Base-by-base conservation (phyloP, 1,140 invertebrate species). In the Ceratina calcarata region DNA sequence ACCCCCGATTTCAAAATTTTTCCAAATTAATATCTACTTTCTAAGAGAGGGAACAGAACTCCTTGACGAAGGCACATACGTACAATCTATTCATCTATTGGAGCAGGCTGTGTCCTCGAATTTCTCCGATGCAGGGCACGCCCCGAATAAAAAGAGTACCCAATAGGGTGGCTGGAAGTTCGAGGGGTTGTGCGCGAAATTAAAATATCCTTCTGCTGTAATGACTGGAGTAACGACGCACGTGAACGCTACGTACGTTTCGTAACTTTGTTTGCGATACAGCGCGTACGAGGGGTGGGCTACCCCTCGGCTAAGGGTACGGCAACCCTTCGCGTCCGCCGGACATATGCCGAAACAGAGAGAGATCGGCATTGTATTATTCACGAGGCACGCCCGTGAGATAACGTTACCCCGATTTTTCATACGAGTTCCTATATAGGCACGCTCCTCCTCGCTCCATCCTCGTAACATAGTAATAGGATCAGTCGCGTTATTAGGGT, bases 341-440 rank as follows among this genome's bases (percentile, higher is more conserved):
- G 79, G 84, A 89, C 88, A 89, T 89, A 89, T 89, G 89, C 77
- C 76, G 65, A 71, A 37, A 77, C 71, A 72, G 82, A 78, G 81
- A 83, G 75, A 83, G 62, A 80, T 82, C 83, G 84, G 84, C 83
- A 86, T 90, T 90, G 89, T 86, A 90, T 91, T 90, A 91, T 90
- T 91, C 87, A 90, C 83, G 81, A 51, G 84, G 66, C 60, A 70
- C 16, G 74, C 78, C 77, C 58, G 60, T 68, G 81, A 89, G 89
- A 91, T 91, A 91, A 90, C 87, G 83, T 89, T 89, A 88, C 87
- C 82, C 88, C 86, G 88, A 90, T 91, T 91, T 91, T 91, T 90
- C 90, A 91, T 91, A 89, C 69, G 79, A 32, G 72, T 37, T 22
- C 58, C 55, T 45, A 45, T 10, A 71, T 81, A 80, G 84, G 82